Evolutionary conservation across 2,888 invertebrate species (phyloP), one percentile per base, ranked within the genome.

Genomic region (Pheosia tremula): DNA sequence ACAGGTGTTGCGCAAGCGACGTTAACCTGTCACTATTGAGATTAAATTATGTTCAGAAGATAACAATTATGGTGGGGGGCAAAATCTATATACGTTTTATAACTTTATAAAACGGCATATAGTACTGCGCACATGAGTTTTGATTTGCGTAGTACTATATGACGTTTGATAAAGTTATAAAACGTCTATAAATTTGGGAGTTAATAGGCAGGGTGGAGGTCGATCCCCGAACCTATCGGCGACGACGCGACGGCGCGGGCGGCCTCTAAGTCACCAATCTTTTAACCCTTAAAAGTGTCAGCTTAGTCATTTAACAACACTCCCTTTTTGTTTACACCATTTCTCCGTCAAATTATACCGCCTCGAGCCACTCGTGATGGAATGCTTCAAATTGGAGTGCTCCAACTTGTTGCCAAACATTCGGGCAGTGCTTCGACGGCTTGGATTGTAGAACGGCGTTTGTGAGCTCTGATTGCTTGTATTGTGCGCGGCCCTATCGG

Each of bases 291-390:
- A 52, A 13, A 75, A 74, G 77, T 69, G 66, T 61, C 75, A 64
- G 72, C 69, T 24, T 24, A 60, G 66, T 74, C 67, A 69, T 66
- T 71, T 66, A 68, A 67, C 43, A 64, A 56, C 13, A 60, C 54
- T 60, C 49, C 58, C 63, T 78, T 79, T 85, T 84, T 79, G 81
- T 79, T 71, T 71, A 71, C 67, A 77, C 81, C 77, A 82, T 83
- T 84, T 81, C 72, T 74, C 80, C 77, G 83, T 84, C 83, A 81
- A 77, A 77, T 76, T 70, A 74, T 49, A 52, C 24, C 13, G 76
- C 80, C 82, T 74, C 66, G 70, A 75, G 83, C 72, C 69, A 69
- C 72, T 75, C 84, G 84, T 85, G 87, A 84, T 79, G 85, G 86
- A 85, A 87, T 85, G 87, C 79, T 66, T 76, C 69, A 69, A 68